phyloP scores from a whole-genome alignment of 2,797 vertebrate genomes.

The Myioborus miniatus region DNA sequence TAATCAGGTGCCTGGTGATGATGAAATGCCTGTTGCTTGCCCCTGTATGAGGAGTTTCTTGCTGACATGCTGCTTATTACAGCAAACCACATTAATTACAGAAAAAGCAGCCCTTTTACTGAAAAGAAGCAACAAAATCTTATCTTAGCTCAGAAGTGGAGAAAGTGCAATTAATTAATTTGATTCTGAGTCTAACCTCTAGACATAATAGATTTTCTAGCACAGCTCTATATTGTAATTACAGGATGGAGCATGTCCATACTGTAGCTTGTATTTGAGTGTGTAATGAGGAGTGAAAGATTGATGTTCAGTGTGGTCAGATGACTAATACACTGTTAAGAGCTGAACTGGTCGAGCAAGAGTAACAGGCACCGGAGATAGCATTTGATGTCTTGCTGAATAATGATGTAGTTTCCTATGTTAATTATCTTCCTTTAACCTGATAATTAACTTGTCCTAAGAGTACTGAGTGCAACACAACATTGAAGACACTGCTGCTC shows the following conservation, averaged over 20 bases:
- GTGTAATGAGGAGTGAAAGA: conserved; percentile 44
- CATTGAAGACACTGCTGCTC: not conserved
- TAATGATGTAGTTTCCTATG: conserved; percentile 20
- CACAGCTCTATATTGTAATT: not conserved
- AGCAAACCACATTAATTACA: not conserved
- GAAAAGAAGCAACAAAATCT: conserved; percentile 21
- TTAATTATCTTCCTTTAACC: not conserved
- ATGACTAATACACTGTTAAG: conserved; percentile 33
- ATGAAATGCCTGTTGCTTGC: conserved; percentile 44
- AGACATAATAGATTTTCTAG: conserved; percentile 20
- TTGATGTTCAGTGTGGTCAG: conserved; percentile 29
- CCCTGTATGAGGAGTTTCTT: conserved; percentile 5
- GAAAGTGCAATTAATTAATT: conserved; percentile 62
- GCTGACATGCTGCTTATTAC: conserved; percentile 37
- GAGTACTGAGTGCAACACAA: not conserved
- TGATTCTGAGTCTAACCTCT: conserved; percentile 39
- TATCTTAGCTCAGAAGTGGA: conserved; percentile 13
- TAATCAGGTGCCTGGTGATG: conserved; percentile 50
- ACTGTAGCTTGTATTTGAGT: conserved; percentile 3
- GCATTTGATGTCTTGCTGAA: conserved; percentile 14
- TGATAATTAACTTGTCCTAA: conserved; percentile 36
- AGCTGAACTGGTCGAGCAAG: conserved; percentile 23
- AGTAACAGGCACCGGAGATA: conserved; percentile 33
- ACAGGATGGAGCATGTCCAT: conserved; percentile 8
- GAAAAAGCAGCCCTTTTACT: conserved; percentile 17